phyloP scores from a whole-genome alignment of 2,113 vertebrate genomes.

The Oreochromis aureus region DNA sequence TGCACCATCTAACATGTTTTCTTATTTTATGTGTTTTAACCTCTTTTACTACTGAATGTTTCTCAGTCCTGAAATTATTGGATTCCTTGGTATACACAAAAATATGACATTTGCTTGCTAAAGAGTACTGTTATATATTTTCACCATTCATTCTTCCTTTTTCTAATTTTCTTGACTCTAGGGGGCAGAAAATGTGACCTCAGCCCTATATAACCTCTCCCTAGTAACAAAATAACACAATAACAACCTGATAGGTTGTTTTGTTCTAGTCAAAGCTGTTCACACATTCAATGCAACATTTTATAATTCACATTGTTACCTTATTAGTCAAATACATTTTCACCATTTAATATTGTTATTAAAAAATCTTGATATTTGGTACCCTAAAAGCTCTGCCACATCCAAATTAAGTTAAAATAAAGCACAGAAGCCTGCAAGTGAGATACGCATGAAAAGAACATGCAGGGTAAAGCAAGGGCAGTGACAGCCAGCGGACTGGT shows the following conservation, averaged over 20 bases:
- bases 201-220: background rate
- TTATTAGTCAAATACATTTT: background rate
- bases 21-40: background rate
- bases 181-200: background rate
- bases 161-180: background rate
- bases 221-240: background rate
- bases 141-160: background rate
- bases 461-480: constrained; percentile 53
- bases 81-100: background rate
- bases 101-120: background rate
- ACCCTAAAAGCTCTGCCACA: background rate
- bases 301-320: background rate
- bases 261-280: background rate
- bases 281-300: background rate
- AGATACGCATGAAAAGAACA: constrained; percentile 47
- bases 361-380: background rate
- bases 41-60: background rate
- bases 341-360: background rate
- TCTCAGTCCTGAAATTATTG: background rate
- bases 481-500: constrained; percentile 39
- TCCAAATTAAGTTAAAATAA: background rate
- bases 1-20: background rate
- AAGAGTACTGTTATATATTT: background rate
- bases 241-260: background rate
- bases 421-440: constrained; percentile 23